Evolutionary conservation across 1,140 invertebrate genomes (phyloP).

Genomic region (Harpegnathos saltator): DNA sequence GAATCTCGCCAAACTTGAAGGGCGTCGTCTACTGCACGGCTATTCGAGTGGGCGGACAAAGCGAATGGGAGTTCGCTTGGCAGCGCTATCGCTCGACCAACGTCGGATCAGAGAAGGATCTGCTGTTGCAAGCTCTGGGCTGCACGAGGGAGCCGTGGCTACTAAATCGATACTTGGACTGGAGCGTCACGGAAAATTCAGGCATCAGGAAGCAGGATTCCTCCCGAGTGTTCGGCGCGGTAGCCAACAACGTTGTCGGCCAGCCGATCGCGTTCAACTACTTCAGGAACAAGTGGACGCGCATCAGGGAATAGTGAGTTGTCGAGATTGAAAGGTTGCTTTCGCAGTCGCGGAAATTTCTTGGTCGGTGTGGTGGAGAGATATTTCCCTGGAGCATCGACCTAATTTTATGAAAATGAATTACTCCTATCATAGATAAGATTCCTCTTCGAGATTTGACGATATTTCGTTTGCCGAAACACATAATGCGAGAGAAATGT

Average conservation of each 20-base stretch:
- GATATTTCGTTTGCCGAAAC: neutral
- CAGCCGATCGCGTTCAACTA: constrained; percentile 92
- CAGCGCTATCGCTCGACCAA: constrained; percentile 90
- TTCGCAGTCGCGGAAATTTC: neutral
- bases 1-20: constrained; percentile 93
- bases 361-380: neutral
- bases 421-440: neutral
- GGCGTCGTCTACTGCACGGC: constrained; percentile 94
- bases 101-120: constrained; percentile 91
- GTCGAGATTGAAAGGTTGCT: neutral
- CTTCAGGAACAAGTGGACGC: constrained; percentile 90
- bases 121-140: constrained; percentile 91
- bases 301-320: constrained; percentile 90
- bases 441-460: neutral
- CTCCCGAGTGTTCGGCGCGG: constrained; percentile 90
- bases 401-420: neutral
- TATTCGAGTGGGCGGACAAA: constrained; percentile 91
- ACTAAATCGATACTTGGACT: constrained; percentile 91
- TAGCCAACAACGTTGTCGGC: constrained; percentile 90
- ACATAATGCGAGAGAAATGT: neutral
- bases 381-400: neutral
- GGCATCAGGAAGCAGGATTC: constrained; percentile 94
- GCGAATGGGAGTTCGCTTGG: constrained; percentile 95
- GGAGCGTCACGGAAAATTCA: constrained; percentile 89
- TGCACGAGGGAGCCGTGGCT: constrained; percentile 93